Evolutionary conservation across 2,113 vertebrate genomes (phyloP).

Genomic region (Peucedramus taeniatus): DNA sequence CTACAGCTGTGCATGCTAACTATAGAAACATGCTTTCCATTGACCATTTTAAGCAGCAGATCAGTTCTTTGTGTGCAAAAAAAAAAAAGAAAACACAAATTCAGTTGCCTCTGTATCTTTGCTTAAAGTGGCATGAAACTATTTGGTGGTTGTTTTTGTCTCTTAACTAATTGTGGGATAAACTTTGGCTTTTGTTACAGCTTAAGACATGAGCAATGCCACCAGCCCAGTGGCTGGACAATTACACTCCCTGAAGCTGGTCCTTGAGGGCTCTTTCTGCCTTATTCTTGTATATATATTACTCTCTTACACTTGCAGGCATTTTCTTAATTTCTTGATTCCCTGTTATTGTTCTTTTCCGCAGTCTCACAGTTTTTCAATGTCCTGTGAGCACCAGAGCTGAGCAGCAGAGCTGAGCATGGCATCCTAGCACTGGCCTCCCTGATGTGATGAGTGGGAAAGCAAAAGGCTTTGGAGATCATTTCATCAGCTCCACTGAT

Average conservation of each 20-base stretch:
- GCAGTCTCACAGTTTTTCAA: neutral
- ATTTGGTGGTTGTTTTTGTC: neutral
- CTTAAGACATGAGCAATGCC: neutral
- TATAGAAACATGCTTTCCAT: neutral
- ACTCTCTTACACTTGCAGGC: neutral
- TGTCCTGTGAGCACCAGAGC: neutral
- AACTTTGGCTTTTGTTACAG: neutral
- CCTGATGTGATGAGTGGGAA: neutral
- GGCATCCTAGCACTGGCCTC: neutral
- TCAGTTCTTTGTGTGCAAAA: neutral
- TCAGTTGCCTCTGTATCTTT: neutral
- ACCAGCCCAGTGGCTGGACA: neutral
- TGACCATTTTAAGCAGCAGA: neutral
- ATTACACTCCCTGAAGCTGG: neutral
- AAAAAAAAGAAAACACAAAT: neutral
- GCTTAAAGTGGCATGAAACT: neutral
- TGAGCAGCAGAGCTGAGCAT: neutral
- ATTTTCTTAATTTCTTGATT: neutral
- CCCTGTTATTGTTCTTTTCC: neutral
- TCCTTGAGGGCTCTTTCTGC: neutral
- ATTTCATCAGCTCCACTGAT: neutral
- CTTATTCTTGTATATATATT: neutral
- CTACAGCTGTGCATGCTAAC: neutral
- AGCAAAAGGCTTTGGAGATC: neutral
- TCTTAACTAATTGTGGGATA: neutral